Conservation (phyloP, 2,888 invertebrate species). For the Timema podura region DNA sequence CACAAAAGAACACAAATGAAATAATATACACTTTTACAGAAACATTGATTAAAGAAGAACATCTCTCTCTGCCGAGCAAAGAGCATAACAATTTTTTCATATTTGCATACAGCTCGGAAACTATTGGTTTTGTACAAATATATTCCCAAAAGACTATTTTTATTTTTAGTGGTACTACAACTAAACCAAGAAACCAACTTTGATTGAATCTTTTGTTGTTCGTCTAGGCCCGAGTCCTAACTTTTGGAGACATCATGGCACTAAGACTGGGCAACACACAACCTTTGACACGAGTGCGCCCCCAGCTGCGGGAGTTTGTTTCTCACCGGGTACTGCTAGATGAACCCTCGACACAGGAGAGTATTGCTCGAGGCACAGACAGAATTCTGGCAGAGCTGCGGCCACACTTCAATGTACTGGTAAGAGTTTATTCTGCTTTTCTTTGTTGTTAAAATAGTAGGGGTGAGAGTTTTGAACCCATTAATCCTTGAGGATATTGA, state of each 20-base stretch:
- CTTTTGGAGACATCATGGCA: slow-evolving; percentile 44
- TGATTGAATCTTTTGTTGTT: slow-evolving; percentile 26
- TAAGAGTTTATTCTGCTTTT: slow-evolving; percentile 38
- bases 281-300: slow-evolving; percentile 47
- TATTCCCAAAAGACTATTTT: too few species aligned
- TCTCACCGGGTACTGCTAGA: slow-evolving; percentile 46
- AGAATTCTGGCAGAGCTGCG: slow-evolving; percentile 46
- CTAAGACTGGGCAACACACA: slow-evolving; percentile 44
- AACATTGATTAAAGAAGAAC: too few species aligned
- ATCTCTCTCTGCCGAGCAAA: too few species aligned
- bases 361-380: slow-evolving; percentile 46
- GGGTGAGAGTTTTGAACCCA: too few species aligned
- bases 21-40: too few species aligned
- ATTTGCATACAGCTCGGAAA: too few species aligned
- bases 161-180: too few species aligned
- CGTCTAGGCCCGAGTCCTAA: slow-evolving; percentile 40
- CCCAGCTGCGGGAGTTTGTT: slow-evolving; percentile 48
- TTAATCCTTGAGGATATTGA: neutral
- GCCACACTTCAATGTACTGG: slow-evolving; percentile 46
- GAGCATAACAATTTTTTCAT: too few species aligned
- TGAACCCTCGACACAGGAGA: slow-evolving; percentile 42
- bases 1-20: too few species aligned
- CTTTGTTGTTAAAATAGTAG: neutral
- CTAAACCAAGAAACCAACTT: too few species aligned
- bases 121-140: too few species aligned